Evolutionary conservation across 1,140 invertebrate species (phyloP), one percentile per base, ranked within the genome.

Genomic region (Sarcophaga bullata): DNA sequence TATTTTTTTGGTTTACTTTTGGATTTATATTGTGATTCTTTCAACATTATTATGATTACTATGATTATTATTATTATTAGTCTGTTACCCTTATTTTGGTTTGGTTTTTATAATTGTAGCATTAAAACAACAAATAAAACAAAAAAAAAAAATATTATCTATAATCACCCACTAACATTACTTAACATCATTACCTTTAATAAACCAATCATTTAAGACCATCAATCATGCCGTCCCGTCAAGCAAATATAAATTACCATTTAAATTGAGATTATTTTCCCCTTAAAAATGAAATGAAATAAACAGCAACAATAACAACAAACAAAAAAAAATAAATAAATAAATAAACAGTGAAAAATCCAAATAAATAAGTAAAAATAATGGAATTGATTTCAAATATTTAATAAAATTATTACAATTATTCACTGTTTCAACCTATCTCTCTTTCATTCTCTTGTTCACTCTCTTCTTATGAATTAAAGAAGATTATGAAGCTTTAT

Each of bases 51-150:
- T 37, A 37, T 37, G 25, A 37, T 37, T 37, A 37, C 25, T 37
- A 37, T 37, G 25, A 73, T 49, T 49, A 48, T 81, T 68, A 15
- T 25, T 81, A 49, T 82, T 81, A 83, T 84, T 88, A 88, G 87
- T 88, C 87, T 88, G 87, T 88, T 88, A 88, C 87, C 87, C 87
- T 85, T 85, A 19, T 58, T 78, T 78, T 78, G 48, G 75, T 78
- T 78, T 78, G 75, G 75, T 78, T 78, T 72, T 78, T 78, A 48
- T 78, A 78, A 78, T 37, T 78, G 75, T 78, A 78, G 75, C 75
- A 78, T 78, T 19, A 75, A 72, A 48, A 48, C 46, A 75, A 48
- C 11, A 73, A 47, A 73, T 15, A 78, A 50, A 78, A 48, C 46
- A 76, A 76, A 15, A 10, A 47, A 68, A 7, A 72, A 72, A 25